Conservation (phyloP, 2,888 invertebrate genomes). For the Hipparchia semele region DNA sequence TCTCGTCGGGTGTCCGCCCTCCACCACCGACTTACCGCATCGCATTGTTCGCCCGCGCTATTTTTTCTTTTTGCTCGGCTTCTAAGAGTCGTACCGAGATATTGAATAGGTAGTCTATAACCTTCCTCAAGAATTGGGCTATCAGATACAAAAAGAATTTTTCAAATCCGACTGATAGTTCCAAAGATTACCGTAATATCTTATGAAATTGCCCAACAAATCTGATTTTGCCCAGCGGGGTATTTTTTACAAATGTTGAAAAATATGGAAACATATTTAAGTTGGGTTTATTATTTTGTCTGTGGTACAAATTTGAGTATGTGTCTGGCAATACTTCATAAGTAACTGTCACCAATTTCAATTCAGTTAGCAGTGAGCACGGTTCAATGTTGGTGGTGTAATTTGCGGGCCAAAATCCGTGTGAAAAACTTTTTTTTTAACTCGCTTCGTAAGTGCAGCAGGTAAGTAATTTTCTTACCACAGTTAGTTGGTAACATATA, state of each 20-base stretch:
- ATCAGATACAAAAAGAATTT: too few species aligned
- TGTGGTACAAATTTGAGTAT: not conserved
- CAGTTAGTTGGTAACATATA: too few species aligned
- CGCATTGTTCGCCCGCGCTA: too few species aligned
- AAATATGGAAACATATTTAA: not conserved
- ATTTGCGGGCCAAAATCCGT: not conserved
- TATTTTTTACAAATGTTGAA: conserved; percentile 2
- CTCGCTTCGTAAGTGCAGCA: not conserved
- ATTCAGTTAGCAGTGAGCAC: conserved; percentile 2
- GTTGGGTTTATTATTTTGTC: not conserved
- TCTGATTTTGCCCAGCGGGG: conserved; percentile 1
- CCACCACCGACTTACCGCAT: too few species aligned
- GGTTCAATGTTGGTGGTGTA: not conserved
- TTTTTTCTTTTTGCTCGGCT: too few species aligned
- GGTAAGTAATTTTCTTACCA: too few species aligned
- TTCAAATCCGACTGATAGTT: too few species aligned
- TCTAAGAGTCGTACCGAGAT: too few species aligned
- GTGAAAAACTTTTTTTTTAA: not conserved
- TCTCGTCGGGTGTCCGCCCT: too few species aligned
- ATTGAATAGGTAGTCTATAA: too few species aligned
- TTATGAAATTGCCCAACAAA: not conserved
- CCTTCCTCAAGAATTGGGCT: too few species aligned
- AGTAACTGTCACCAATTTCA: conserved; percentile 1
- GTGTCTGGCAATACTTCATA: conserved; percentile 1
- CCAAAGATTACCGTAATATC: too few species aligned